Evolutionary conservation across 2,113 vertebrate genomes (phyloP).

Genomic region (Atrichornis clamosus): DNA sequence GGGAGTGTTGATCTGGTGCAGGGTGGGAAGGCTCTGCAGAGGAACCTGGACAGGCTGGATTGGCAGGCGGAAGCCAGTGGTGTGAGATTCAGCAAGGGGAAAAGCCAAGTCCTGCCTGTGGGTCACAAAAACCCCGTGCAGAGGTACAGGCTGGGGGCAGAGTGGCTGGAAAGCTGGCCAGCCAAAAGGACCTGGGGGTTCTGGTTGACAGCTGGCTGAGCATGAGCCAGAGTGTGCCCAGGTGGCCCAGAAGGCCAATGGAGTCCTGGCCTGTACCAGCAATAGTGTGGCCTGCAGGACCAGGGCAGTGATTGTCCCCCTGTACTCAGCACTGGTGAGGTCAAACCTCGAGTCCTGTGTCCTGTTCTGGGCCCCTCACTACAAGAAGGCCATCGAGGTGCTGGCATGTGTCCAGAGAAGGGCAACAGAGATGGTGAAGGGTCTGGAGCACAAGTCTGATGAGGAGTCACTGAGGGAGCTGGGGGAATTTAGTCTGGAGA

Average conservation of each 20-base stretch:
- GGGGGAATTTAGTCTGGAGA: background rate
- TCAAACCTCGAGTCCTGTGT: accelerated
- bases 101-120: background rate
- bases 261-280: background rate
- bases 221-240: background rate
- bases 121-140: background rate
- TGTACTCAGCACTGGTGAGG: accelerated
- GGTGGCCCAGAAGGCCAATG: background rate
- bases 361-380: background rate
- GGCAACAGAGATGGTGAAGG: background rate
- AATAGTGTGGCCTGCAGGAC: background rate
- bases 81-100: background rate
- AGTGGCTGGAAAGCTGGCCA: accelerated
- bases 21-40: background rate
- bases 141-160: accelerated
- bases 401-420: accelerated
- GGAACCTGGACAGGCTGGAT: background rate
- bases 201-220: background rate
- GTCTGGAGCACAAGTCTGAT: background rate
- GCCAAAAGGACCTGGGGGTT: accelerated
- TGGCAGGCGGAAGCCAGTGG: accelerated
- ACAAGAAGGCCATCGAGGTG: background rate
- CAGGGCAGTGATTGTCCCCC: background rate
- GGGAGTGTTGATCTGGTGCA: background rate
- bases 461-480: background rate